Base-by-base conservation (phyloP, 2,888 invertebrate genomes). In the Reticulitermes lucifugus region DNA sequence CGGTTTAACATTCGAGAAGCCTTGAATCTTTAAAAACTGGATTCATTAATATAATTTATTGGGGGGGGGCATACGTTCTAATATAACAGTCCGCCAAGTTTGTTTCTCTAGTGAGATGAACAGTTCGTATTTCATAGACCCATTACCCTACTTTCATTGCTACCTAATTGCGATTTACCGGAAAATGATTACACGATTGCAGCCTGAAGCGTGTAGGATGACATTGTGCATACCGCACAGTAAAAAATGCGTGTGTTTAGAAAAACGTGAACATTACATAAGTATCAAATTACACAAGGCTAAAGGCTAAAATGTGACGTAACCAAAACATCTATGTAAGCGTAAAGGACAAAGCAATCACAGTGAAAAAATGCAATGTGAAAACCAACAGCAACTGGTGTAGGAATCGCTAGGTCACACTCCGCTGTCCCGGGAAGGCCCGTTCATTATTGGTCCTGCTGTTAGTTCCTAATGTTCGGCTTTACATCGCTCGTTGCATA, bases 321-420 rank as follows among this genome's bases (percentile, higher is more conserved):
- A 73, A 73, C 41, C 21, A 7, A 73, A 73, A 5, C 3, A 35
- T 41, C n/a, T 70, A 41, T 73, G 18, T 73, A 41, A 73, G 73
- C 73, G 41, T 73, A 73, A 73, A 73, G 73, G 73, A 73, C 73
- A 73, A 73, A 73, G 73, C 73, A 73, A 73, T 73, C 73, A 73
- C 73, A 41, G 73, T 3, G 41, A 21, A 73, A 73, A 70, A 73
- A 41, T 41, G 35, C 73, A 73, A 73, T 73, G 73, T 73, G 22
- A 41, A n/a, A 41, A 41, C 29, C 41, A 21, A 73, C 41, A 73
- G 22, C 25, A 73, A 12, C n/a, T 25, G 25, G 25, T 35, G 35
- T 7, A 65, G 25, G 25, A 25, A 25, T 25, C 25, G 65, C 25
- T 65, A 25, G 65, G 65, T 65, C 65, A n/a, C 18, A 60, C 60